Evolutionary conservation across 2,888 invertebrate species (phyloP), one percentile per base, ranked within the genome.

Genomic region (Protonemura montana): DNA sequence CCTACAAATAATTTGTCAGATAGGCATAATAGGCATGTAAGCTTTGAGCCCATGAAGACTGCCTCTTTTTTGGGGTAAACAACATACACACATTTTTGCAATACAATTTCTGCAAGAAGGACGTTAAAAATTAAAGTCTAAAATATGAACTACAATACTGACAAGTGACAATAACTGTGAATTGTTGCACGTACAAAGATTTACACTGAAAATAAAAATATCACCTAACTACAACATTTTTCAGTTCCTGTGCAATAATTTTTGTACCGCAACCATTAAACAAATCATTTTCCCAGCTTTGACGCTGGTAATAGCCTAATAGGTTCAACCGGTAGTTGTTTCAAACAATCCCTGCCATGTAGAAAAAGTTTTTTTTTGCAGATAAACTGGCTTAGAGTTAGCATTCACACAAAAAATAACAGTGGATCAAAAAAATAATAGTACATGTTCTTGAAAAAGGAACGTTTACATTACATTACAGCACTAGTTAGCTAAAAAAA

Each of bases 101-200:
- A 30, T 81, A 86, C 80, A 85, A 87, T 88, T 87, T 86, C 81
- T 86, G 76, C 26, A 41, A 80, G 78, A 35, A 35, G 77, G 82
- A 85, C 82, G 25, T 77, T 30, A 85, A 85, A 78, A 59, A 59
- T 59, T 59, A 59, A 59, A 59, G 16, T 85, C 87, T 85, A 82
- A 87, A 87, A 84, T 85, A 76, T 76, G 81, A 81, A 28, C 87
- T 85, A 88, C 88, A 88, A 88, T 88, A 87, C 88, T 88, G 88
- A 88, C 86, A 85, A 87, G 87, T 88, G 88, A 88, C 86, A 85
- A 86, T 86, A 87, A 86, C 77, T 85, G 86, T 86, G 82, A 85
- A 59, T 27, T 84, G 59, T 83, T 76, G 85, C 41, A 87, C 87
- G 86, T 59, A 84, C 25, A 86, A 86, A 84, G 78, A 83, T 59